phyloP scores from a whole-genome alignment of 2,113 vertebrate genomes.

The Alouatta palliata region DNA sequence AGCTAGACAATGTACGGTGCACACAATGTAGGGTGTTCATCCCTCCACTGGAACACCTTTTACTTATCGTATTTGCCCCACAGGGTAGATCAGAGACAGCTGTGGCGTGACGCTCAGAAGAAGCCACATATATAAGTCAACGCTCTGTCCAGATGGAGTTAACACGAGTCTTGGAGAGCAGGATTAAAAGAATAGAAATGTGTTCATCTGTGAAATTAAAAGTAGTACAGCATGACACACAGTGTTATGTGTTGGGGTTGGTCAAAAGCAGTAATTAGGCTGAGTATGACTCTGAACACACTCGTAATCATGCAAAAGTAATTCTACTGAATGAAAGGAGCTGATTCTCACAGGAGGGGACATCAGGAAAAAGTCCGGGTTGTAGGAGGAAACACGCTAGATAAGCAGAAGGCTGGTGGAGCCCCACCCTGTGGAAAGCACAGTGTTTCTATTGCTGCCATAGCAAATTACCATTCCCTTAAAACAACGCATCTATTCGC shows the following conservation, averaged over 20 bases:
- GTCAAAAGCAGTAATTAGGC: constrained; percentile 84
- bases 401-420: background rate
- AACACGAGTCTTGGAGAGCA: constrained; percentile 67
- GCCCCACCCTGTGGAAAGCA: background rate
- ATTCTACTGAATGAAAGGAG: constrained; percentile 7
- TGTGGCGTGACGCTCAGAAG: background rate
- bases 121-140: constrained; percentile 70
- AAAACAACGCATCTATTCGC: accelerated
- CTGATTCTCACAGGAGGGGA: background rate
- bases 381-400: background rate
- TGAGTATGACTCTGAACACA: constrained; percentile 53
- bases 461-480: accelerated
- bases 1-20: background rate
- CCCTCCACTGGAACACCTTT: background rate
- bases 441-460: accelerated
- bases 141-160: constrained; percentile 79
- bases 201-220: constrained; percentile 90
- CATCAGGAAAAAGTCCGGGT: background rate
- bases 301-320: constrained; percentile 69
- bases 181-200: constrained; percentile 81
- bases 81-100: constrained; percentile 13
- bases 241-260: constrained; percentile 78
- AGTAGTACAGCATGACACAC: constrained; percentile 83
- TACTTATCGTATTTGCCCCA: background rate
- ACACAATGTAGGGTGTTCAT: background rate